A percentile compares a stretch with the other conserved stretches of the same genome.
Evolutionary conservation across 2,797 vertebrate species (phyloP).

Genomic region (Sebastes glaucus): DNA sequence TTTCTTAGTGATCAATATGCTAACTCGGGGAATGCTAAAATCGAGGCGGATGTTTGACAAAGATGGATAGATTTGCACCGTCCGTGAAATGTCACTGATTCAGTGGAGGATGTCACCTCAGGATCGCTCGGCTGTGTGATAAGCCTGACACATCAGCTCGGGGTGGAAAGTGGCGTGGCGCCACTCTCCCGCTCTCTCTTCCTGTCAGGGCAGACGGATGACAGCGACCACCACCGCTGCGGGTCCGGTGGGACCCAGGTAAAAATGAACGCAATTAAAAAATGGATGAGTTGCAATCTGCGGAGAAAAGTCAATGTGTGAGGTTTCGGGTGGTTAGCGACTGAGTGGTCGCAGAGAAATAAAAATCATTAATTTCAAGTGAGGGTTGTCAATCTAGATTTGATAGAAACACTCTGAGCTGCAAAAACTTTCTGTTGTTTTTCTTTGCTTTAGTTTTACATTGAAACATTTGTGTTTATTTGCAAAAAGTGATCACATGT

Average conservation of each 20-base stretch:
- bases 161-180: constrained; percentile 78
- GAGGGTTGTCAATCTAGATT: constrained; percentile 69
- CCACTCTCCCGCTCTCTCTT: constrained; percentile 65
- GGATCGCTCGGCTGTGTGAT: constrained; percentile 87
- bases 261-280: constrained; percentile 86
- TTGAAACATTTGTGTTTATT: constrained; percentile 30
- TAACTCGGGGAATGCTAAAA: constrained; percentile 87
- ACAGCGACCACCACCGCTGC: constrained; percentile 83
- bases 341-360: constrained; percentile 73
- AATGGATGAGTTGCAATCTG: constrained; percentile 86
- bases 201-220: constrained; percentile 86
- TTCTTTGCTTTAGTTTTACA: neutral
- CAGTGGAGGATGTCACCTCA: constrained; percentile 88
- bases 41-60: constrained; percentile 81
- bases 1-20: constrained; percentile 86
- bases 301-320: constrained; percentile 80
- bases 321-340: constrained; percentile 81
- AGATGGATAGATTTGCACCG: constrained; percentile 90
- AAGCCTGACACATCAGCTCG: constrained; percentile 85
- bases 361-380: constrained; percentile 76
- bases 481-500: constrained; percentile 7
- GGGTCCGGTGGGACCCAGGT: constrained; percentile 80
- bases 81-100: constrained; percentile 91
- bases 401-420: constrained; percentile 54
- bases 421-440: neutral